These are phyloP conservation scores for Chionis minor DNA, from an alignment of 2,113 vertebrate genomes.

Conservation along the genomic window DNA sequence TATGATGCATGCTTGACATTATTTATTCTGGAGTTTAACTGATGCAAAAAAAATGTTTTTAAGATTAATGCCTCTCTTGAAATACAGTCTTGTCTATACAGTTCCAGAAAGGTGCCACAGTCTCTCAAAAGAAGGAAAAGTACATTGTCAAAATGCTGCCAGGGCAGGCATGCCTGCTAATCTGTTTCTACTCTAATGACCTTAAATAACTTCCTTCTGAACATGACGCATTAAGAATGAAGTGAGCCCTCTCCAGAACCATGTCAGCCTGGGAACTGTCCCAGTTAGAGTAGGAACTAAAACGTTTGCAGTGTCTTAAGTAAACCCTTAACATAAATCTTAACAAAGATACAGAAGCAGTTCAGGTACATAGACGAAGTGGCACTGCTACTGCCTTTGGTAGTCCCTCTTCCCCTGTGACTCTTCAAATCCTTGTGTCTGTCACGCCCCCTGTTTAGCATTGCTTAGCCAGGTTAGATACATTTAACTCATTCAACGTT, in stretches of 20 bases:
- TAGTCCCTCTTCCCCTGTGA: not conserved
- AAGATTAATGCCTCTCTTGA: not conserved
- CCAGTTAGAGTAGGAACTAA: not conserved
- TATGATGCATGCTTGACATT: not conserved
- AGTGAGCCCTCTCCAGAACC: not conserved
- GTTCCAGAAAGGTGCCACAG: not conserved
- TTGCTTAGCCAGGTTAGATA: not conserved
- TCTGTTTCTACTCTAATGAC: not conserved
- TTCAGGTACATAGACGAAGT: not conserved
- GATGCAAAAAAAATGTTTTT: not conserved
- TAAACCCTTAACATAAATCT: not conserved
- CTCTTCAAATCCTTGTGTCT: not conserved
- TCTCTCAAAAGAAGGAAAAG: not conserved
- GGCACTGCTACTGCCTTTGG: not conserved
- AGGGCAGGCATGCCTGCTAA: not conserved
- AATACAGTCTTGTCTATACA: conserved; percentile 58
- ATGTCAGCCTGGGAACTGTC: not conserved
- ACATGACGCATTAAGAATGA: fast-evolving
- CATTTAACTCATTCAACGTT: not conserved
- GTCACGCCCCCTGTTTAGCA: not conserved
- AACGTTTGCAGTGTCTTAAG: not conserved
- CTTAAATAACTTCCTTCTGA: not conserved
- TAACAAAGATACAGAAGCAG: not conserved
- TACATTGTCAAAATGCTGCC: not conserved
- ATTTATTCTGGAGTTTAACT: not conserved